Evolutionary conservation across 2,113 vertebrate species (phyloP), one percentile per base, ranked within the genome.

Genomic region (Ploceus nigricollis): DNA sequence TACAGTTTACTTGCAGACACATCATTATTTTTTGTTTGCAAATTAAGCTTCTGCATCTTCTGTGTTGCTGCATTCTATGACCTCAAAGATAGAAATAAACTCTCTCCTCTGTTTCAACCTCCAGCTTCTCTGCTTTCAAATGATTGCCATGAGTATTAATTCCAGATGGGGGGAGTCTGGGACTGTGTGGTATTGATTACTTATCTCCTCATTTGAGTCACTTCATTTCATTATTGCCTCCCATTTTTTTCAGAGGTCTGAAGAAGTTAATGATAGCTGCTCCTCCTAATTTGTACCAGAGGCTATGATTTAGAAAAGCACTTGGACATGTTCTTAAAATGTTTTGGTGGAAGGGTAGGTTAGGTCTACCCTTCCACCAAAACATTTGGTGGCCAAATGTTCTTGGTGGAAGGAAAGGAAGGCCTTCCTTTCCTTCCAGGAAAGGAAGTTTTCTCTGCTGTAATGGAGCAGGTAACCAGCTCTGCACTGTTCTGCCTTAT

Each of bases 11-110:
- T 93, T 91, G 48, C 15, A 48, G 42, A 40, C 58, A 58, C 37
- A 58, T 88, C 64, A 71, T 78, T 85, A 82, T 87, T 92, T 95
- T 89, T 83, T 86, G 66, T 86, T 87, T 92, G 60, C 27, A 95
- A 87, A 92, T 88, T 71, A 86, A 91, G 51, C 65, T 87, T 77
- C 45, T 61, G 17, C 10, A 54, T 90, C n/a, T 70, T 90, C 39
- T 54, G 11, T 60, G 27, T 60, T 69, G 30, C 35, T 54, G 28
- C 1, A 1, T 63, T 87, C 11, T 2, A 5, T 44, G 40, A 61
- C 65, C n/a, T 87, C 69, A 76, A 58, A 82, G 69, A 72, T 2
- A 58, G 61, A 82, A 94, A 56, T 25, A 65, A 23, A 56, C 7
- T 48, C 4, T 48, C 11, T 86, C 20, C 72, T 47, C 13, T 87